Conservation (phyloP, 2,113 vertebrate genomes). For the Vireo altiloquus region DNA sequence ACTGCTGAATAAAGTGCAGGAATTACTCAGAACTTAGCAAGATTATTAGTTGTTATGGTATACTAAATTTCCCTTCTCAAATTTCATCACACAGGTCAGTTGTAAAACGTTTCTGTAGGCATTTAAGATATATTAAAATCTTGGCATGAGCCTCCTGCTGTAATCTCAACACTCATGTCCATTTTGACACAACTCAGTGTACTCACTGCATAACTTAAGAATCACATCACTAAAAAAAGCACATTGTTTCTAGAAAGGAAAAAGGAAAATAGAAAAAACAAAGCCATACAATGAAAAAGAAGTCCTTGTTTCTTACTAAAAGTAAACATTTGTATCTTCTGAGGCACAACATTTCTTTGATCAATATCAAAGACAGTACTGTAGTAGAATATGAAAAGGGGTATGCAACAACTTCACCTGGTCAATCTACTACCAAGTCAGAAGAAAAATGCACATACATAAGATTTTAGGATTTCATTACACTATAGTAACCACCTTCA, state of each 20-base stretch:
- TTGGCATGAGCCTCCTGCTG: not conserved
- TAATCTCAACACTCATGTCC: not conserved
- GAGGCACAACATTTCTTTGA: not conserved
- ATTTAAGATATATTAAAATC: not conserved
- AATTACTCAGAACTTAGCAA: not conserved
- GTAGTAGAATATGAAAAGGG: not conserved
- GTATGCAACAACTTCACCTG: not conserved
- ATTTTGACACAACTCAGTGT: not conserved
- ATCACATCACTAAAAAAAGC: not conserved
- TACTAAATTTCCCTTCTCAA: not conserved
- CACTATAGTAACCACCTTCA: accelerated
- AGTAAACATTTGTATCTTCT: not conserved
- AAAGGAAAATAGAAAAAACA: not conserved
- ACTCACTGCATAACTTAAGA: not conserved
- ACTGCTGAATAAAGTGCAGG: not conserved
- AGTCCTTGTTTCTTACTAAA: not conserved
- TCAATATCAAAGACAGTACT: not conserved
- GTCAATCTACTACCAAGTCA: not conserved
- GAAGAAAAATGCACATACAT: not conserved
- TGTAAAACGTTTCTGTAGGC: not conserved
- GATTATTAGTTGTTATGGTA: not conserved
- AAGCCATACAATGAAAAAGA: not conserved
- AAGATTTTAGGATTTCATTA: not conserved
- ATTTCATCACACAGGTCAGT: not conserved
- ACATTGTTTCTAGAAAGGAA: not conserved